Conservation (phyloP, 2,113 vertebrate genomes). For the Lepus timidus region DNA sequence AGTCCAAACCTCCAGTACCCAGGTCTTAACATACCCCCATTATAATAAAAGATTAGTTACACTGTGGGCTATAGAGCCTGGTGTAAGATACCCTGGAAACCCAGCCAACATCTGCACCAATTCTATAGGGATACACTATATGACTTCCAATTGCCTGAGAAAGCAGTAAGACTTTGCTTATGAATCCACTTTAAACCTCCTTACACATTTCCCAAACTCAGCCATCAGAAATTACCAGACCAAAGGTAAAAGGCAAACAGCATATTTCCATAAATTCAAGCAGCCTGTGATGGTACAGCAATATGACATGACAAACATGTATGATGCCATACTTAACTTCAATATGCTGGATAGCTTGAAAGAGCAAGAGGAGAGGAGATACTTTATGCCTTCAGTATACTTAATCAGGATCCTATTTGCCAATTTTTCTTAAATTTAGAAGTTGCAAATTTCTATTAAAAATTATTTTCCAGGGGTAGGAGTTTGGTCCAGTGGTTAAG, state of each 20-base stretch:
- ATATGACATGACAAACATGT: background rate
- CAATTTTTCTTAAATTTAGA: background rate
- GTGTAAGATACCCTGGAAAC: background rate
- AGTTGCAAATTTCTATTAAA: background rate
- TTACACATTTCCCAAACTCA: background rate
- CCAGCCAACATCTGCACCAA: background rate
- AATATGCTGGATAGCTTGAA: background rate
- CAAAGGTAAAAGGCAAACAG: background rate
- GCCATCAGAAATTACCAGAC: background rate
- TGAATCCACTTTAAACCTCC: background rate
- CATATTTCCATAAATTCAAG: background rate
- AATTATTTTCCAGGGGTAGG: background rate
- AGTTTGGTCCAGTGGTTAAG: too few species aligned
- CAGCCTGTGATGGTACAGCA: background rate
- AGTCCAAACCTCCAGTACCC: background rate
- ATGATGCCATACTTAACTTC: background rate
- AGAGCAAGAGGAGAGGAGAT: background rate
- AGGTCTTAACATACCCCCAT: too few species aligned
- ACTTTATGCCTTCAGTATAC: background rate
- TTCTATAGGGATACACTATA: background rate
- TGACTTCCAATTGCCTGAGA: background rate
- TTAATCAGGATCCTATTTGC: background rate
- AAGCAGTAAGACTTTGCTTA: background rate
- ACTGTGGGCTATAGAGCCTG: background rate
- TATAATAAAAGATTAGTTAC: background rate